Evolutionary conservation across 2,888 invertebrate genomes (phyloP).

Genomic region (Drosophila birchii): DNA sequence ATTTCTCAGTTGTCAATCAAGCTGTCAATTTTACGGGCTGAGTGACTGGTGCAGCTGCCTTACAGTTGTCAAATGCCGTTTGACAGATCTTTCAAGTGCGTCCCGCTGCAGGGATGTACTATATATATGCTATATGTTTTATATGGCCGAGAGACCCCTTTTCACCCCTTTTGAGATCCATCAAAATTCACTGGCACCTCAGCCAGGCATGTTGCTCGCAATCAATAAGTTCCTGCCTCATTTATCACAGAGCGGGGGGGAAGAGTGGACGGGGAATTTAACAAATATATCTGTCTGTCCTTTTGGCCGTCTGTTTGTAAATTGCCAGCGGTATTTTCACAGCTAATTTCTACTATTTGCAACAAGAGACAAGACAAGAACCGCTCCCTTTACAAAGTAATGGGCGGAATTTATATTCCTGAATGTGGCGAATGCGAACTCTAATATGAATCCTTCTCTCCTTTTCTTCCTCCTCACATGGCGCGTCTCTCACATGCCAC

Average conservation of each 20-base stretch:
- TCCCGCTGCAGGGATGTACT: constrained; percentile 16
- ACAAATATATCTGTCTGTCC: constrained; percentile 34
- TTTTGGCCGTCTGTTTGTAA: constrained; percentile 27
- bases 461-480: constrained; percentile 46
- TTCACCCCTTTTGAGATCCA: constrained; percentile 54
- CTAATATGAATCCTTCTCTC: constrained; percentile 43
- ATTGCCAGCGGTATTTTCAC: constrained; percentile 25
- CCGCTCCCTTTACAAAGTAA: constrained; percentile 24
- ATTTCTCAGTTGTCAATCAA: constrained; percentile 82
- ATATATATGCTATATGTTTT: neutral
- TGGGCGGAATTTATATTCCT: constrained; percentile 41
- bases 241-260: constrained; percentile 57
- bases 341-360: constrained; percentile 50
- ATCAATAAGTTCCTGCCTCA: constrained; percentile 57
- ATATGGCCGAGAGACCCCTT: constrained; percentile 16
- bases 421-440: constrained; percentile 29
- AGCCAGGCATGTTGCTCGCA: constrained; percentile 35
- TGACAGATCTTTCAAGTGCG: constrained; percentile 68
- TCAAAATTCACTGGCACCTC: constrained; percentile 55
- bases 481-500: constrained; percentile 67
- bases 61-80: constrained; percentile 60
- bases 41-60: constrained; percentile 56
- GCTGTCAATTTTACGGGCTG: constrained; percentile 72
- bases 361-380: constrained; percentile 15
- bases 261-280: constrained; percentile 5